These are phyloP conservation scores for Monopterus albus DNA, from an alignment of 2,113 vertebrate species.

Conservation along the genomic window DNA sequence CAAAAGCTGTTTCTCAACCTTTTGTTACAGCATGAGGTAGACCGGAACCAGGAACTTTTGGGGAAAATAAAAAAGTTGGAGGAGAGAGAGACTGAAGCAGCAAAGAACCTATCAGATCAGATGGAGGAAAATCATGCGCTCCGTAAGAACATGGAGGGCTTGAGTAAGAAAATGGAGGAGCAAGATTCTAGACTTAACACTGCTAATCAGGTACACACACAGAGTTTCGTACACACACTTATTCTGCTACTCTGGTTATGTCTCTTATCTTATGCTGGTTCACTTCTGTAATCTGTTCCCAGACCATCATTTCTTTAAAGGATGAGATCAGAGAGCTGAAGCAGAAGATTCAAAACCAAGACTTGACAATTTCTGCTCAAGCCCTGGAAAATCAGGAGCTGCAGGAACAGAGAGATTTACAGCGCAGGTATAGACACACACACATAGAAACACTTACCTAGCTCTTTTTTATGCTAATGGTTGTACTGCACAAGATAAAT, in stretches of 20 bases:
- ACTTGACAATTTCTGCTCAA: conserved; percentile 85
- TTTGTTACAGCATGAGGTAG: conserved; percentile 85
- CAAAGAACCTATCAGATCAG: conserved; percentile 85
- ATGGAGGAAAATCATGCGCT: conserved; percentile 81
- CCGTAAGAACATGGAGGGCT: conserved; percentile 83
- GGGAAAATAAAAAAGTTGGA: conserved; percentile 86
- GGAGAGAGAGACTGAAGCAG: conserved; percentile 83
- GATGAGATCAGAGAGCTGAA: conserved; percentile 90
- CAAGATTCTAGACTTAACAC: conserved; percentile 83
- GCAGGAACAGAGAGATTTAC: conserved; percentile 89
- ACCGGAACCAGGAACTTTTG: conserved; percentile 91
- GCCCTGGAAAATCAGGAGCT: conserved; percentile 89
- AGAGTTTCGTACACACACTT: neutral
- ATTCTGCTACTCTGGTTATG: neutral
- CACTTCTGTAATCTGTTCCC: conserved; percentile 22
- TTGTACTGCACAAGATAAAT: neutral
- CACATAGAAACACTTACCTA: neutral
- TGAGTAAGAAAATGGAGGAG: conserved; percentile 87
- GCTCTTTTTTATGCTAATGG: neutral
- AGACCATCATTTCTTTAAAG: conserved; percentile 85
- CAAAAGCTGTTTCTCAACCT: neutral
- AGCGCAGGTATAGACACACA: conserved; percentile 81
- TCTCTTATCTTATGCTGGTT: neutral
- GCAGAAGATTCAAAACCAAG: conserved; percentile 88
- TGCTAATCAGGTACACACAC: conserved; percentile 85